Evolutionary conservation across 2,113 vertebrate species (phyloP).

Genomic region (Tetrax tetrax): DNA sequence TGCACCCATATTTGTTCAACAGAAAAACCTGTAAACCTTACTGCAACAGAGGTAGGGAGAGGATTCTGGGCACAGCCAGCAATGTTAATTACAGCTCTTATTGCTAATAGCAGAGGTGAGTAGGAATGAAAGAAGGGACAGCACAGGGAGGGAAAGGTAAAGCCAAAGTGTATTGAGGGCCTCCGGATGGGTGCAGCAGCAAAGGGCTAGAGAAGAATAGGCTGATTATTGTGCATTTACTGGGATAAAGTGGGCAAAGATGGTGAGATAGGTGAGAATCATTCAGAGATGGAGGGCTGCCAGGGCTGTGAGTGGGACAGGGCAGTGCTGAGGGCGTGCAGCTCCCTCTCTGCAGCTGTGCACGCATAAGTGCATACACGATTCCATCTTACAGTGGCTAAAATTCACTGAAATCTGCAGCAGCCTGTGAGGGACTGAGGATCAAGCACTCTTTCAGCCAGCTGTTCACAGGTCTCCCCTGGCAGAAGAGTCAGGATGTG

Average conservation of each 20-base stretch:
- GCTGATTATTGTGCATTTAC: constrained; percentile 19
- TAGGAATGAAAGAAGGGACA: background rate
- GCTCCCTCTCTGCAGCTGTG: background rate
- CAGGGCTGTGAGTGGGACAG: background rate
- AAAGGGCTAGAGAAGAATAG: constrained; percentile 4
- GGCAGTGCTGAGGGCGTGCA: background rate
- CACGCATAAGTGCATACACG: background rate
- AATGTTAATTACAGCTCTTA: background rate
- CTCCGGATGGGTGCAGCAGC: constrained; percentile 49
- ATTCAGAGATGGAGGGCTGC: background rate
- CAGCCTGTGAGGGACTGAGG: background rate
- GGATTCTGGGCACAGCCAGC: background rate
- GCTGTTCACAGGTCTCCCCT: background rate
- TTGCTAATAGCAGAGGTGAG: background rate
- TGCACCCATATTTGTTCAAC: constrained; percentile 20
- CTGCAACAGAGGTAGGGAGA: background rate
- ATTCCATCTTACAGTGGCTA: rapidly evolving
- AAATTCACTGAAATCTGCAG: background rate
- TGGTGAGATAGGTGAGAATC: background rate
- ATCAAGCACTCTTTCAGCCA: background rate
- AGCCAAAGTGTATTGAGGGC: background rate
- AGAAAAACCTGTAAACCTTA: background rate
- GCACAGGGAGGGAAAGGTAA: constrained; percentile 19
- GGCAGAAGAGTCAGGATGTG: background rate
- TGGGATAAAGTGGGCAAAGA: background rate